These are phyloP conservation scores for Corythornis madagascariensis DNA, from an alignment of 2,113 vertebrate species.

Conservation along the genomic window DNA sequence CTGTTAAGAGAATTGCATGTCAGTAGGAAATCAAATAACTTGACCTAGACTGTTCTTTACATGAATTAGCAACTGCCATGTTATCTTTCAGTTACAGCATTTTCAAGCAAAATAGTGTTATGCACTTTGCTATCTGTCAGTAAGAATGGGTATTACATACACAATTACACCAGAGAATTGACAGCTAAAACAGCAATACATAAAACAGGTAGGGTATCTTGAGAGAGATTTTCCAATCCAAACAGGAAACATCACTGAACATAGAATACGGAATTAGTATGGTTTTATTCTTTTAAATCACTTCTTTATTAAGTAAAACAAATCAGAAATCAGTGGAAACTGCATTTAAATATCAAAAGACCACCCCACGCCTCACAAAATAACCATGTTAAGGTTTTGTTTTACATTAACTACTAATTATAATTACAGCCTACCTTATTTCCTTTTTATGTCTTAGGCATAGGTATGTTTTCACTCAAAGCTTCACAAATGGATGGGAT, in stretches of 20 bases:
- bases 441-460: neutral
- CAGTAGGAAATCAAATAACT: constrained; percentile 75
- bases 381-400: neutral
- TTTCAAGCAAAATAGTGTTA: constrained; percentile 70
- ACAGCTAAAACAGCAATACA: constrained; percentile 43
- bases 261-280: neutral
- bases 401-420: constrained; percentile 8
- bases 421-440: constrained; percentile 8
- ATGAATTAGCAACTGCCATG: constrained; percentile 74
- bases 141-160: constrained; percentile 68
- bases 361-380: neutral
- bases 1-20: constrained; percentile 78
- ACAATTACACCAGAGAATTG: constrained; percentile 41
- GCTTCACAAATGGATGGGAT: neutral
- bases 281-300: neutral
- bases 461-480: constrained; percentile 11
- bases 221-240: constrained; percentile 5
- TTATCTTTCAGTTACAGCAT: constrained; percentile 67
- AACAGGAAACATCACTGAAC: neutral
- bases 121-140: constrained; percentile 56
- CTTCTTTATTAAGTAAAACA: neutral
- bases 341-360: neutral
- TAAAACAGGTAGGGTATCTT: constrained; percentile 16
- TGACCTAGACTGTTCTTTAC: constrained; percentile 77
- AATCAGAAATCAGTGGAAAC: neutral